phyloP scores from a whole-genome alignment of 1,140 invertebrate genomes.

The Neotoxoptera formosana region DNA sequence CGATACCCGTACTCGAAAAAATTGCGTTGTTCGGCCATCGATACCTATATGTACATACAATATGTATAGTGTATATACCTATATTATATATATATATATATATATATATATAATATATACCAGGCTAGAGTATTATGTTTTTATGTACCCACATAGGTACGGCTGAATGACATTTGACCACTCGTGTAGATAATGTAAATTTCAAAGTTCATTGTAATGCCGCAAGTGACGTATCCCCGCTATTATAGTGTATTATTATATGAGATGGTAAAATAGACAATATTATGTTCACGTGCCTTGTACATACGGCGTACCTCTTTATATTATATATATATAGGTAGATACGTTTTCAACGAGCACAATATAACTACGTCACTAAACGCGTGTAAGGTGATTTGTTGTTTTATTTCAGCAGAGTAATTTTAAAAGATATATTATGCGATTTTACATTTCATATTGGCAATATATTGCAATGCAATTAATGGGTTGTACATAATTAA shows the following conservation, averaged over 20 bases:
- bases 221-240: background rate
- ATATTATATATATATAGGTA: background rate
- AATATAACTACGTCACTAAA: background rate
- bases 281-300: background rate
- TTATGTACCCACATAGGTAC: background rate
- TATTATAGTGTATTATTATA: background rate
- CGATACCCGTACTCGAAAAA: background rate
- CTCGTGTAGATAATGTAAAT: background rate
- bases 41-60: background rate
- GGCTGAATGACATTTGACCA: conserved; percentile 3
- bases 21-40: background rate
- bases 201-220: background rate
- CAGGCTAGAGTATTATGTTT: background rate
- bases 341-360: background rate
- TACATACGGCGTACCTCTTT: background rate
- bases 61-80: too few species aligned
- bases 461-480: conserved; percentile 1
- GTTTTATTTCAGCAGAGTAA: background rate
- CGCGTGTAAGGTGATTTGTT: background rate
- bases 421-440: conserved; percentile 15
- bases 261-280: background rate
- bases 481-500: conserved; percentile 16
- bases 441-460: background rate
- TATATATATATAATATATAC: background rate
- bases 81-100: background rate